Conservation (phyloP, 2,888 invertebrate genomes). For the Seladonia tumulorum region DNA sequence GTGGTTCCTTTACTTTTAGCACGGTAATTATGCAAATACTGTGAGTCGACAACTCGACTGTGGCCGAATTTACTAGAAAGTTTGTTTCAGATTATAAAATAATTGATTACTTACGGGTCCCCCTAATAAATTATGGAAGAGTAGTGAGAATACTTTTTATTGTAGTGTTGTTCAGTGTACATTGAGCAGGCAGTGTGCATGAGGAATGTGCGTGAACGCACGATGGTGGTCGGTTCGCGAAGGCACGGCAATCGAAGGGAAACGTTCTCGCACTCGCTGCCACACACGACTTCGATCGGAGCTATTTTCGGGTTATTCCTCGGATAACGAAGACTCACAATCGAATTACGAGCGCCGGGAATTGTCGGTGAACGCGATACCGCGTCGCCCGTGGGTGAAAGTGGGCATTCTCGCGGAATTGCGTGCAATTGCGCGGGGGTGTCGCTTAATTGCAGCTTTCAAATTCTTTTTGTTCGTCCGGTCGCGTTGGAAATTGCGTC, state of each 20-base stretch:
- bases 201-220: not conserved
- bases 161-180: no score
- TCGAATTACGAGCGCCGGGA: conserved; percentile 45
- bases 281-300: conserved; percentile 39
- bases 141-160: no score
- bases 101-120: no score
- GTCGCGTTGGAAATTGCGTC: not conserved
- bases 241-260: not conserved
- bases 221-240: not conserved
- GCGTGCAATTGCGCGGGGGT: not conserved
- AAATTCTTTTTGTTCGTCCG: not conserved
- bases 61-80: no score
- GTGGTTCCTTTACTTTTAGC: no score
- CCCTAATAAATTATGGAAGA: no score
- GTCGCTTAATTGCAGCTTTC: conserved; percentile 30
- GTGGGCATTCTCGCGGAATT: conserved; percentile 18
- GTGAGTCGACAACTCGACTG: no score
- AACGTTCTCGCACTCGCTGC: conserved; percentile 22
- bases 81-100: no score
- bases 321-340: conserved; percentile 54
- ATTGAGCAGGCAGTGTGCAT: not conserved
- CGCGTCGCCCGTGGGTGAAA: not conserved
- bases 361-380: conserved; percentile 38
- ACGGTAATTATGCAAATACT: no score
- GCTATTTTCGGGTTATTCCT: conserved; percentile 45